Evolutionary conservation across 2,888 invertebrate species (phyloP).

Genomic region (Rhagium mordax): DNA sequence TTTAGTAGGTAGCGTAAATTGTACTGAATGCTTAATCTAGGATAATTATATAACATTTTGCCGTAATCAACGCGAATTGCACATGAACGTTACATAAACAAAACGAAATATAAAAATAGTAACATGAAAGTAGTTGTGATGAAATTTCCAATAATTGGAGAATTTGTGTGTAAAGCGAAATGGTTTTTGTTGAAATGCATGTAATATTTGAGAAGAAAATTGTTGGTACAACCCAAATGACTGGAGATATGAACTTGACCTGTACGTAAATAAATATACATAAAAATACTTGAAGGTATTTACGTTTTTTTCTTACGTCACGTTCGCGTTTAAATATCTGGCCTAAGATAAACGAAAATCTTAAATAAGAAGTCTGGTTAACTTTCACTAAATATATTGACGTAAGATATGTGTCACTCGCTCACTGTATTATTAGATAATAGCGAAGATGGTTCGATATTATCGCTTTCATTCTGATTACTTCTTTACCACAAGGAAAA

Average conservation of each 20-base stretch:
- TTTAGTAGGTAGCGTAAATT: not conserved
- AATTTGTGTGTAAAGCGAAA: not conserved
- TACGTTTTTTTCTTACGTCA: conserved; percentile 5
- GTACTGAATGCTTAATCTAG: not conserved
- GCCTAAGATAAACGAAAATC: conserved; percentile 20
- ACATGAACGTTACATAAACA: conserved; percentile 4
- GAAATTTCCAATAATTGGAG: conserved; percentile 5
- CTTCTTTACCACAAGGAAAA: not conserved
- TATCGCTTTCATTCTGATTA: not conserved
- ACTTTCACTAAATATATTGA: conserved; percentile 29
- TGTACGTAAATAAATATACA: not conserved
- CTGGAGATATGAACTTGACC: conserved; percentile 14
- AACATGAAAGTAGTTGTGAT: not conserved
- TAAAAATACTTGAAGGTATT: not conserved
- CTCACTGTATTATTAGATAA: conserved; percentile 7
- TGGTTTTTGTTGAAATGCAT: not conserved
- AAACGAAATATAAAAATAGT: conserved; percentile 1
- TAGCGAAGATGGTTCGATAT: conserved; percentile 2
- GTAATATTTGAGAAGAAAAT: not conserved
- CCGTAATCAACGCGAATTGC: not conserved
- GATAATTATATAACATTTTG: not conserved
- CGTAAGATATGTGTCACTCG: conserved; percentile 1
- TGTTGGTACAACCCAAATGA: not conserved
- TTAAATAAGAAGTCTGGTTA: conserved; percentile 13
- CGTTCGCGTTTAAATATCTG: not conserved